Evolutionary conservation across 1,140 invertebrate genomes (phyloP).

Genomic region (Pachypeltis micranthus): DNA sequence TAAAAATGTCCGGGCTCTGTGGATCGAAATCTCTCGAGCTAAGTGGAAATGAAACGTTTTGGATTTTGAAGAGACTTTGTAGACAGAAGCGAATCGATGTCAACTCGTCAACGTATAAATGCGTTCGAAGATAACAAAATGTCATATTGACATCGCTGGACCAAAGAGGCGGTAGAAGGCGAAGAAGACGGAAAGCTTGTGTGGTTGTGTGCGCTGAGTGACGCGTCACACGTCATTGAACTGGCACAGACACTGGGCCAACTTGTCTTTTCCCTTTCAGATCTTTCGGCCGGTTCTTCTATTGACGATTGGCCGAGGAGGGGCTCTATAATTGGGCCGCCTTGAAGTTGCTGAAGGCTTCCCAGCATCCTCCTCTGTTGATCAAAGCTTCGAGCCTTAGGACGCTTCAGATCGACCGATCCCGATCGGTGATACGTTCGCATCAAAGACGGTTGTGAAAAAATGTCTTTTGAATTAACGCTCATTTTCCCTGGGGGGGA

Average conservation of each 20-base stretch:
- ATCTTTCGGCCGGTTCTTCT: too few relatives aligned
- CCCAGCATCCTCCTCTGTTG: background rate
- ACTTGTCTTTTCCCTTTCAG: background rate
- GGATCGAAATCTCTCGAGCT: too few relatives aligned
- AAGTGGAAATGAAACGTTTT: too few relatives aligned
- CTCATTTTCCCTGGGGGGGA: background rate
- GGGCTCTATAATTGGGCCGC: background rate
- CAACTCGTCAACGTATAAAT: too few relatives aligned
- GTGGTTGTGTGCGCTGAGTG: background rate
- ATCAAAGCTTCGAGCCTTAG: background rate
- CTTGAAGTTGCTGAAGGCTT: slow-evolving; percentile 5
- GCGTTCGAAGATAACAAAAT: background rate
- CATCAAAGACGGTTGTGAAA: background rate
- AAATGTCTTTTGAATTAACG: background rate
- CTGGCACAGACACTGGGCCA: slow-evolving; percentile 5
- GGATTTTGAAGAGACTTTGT: too few relatives aligned
- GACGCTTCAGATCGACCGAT: slow-evolving; percentile 2
- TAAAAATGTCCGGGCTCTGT: too few relatives aligned
- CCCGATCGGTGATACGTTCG: background rate
- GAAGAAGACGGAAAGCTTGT: background rate
- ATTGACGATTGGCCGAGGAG: background rate
- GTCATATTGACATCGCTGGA: background rate
- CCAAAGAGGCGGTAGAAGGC: background rate
- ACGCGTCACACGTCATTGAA: slow-evolving; percentile 4
- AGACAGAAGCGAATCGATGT: too few relatives aligned